phyloP scores from a whole-genome alignment of 2,113 vertebrate genomes.

The Dendropsophus ebraccatus region DNA sequence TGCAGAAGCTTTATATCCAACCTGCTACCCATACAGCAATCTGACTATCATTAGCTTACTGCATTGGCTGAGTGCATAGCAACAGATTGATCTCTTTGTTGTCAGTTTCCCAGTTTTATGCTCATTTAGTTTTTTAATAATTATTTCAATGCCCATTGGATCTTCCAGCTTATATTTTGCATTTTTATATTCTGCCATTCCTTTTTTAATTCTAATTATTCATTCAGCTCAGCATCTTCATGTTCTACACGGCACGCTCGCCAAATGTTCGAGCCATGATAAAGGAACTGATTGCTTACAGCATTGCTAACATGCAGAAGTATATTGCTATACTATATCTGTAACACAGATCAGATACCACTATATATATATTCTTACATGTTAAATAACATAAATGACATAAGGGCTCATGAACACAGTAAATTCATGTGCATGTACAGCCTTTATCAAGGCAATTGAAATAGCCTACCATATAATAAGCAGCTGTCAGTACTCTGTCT shows the following conservation, averaged over 20 bases:
- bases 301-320: neutral
- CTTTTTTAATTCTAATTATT: constrained; percentile 7
- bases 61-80: constrained; percentile 12
- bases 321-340: neutral
- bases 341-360: too few relatives aligned
- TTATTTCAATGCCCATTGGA: neutral
- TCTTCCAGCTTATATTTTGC: constrained; percentile 17
- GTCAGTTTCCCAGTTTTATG: constrained; percentile 21
- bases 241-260: neutral
- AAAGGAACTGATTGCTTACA: neutral
- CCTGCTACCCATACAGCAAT: neutral
- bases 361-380: too few relatives aligned
- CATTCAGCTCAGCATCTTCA: neutral
- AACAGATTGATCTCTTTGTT: constrained; percentile 31
- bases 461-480: too few relatives aligned
- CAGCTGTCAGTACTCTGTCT: too few relatives aligned
- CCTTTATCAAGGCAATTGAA: too few relatives aligned
- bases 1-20: neutral
- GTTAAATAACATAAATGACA: too few relatives aligned
- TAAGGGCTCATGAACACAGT: too few relatives aligned
- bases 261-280: neutral
- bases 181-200: constrained; percentile 6
- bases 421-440: too few relatives aligned
- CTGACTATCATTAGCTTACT: neutral
- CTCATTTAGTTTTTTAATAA: constrained; percentile 8